Evolutionary conservation across 2,113 vertebrate species (phyloP).

Genomic region (Hemichromis elongatus): DNA sequence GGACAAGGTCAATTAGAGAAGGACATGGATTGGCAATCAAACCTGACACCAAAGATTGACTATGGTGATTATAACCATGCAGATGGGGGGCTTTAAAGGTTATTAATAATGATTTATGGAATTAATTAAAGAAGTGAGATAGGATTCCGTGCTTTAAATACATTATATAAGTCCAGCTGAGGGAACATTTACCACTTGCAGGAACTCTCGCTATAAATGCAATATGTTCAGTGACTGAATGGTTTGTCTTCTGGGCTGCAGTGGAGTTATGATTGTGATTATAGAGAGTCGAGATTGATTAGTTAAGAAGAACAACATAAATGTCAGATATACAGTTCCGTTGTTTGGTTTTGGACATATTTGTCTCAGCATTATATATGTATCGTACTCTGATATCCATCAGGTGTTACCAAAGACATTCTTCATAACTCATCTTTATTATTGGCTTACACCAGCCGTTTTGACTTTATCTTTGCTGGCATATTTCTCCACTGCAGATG

Average conservation of each 20-base stretch:
- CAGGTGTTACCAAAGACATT: not conserved
- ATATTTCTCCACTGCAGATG: not conserved
- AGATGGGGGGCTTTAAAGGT: constrained; percentile 77
- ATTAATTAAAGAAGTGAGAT: constrained; percentile 76
- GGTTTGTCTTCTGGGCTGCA: constrained; percentile 32
- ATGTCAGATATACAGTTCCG: constrained; percentile 20
- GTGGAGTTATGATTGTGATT: constrained; percentile 55
- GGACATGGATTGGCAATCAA: constrained; percentile 78
- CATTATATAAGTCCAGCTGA: constrained; percentile 66
- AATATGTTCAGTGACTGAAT: constrained; percentile 26
- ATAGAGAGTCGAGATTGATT: constrained; percentile 38
- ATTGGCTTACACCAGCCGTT: not conserved
- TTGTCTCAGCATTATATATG: not conserved
- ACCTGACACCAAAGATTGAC: constrained; percentile 78
- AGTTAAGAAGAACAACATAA: constrained; percentile 17
- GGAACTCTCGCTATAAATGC: constrained; percentile 40
- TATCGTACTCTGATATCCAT: not conserved
- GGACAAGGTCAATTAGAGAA: constrained; percentile 79
- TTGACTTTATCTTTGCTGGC: not conserved
- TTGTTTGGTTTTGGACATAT: not conserved
- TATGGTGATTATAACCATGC: constrained; percentile 74
- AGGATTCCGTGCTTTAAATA: constrained; percentile 66
- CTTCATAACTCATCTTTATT: not conserved
- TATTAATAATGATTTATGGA: constrained; percentile 82
- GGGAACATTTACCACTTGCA: constrained; percentile 49